phyloP scores from a whole-genome alignment of 2,113 vertebrate genomes.

The Takifugu flavidus region DNA sequence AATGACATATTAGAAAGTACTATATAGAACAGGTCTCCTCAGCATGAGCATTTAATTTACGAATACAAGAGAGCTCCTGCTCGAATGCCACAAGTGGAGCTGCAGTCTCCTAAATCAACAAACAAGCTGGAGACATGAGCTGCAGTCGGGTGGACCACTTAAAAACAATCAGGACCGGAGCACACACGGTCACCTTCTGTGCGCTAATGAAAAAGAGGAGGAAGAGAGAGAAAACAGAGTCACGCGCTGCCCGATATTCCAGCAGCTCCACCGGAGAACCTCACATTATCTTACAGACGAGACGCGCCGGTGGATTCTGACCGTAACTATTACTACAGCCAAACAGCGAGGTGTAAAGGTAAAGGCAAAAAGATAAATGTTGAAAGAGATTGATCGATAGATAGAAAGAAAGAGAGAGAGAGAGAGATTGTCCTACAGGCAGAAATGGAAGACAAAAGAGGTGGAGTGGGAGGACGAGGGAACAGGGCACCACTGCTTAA shows the following conservation, averaged over 20 bases:
- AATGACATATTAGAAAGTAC: constrained; percentile 26
- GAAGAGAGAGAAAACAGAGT: constrained; percentile 15
- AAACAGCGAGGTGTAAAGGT: constrained; percentile 35
- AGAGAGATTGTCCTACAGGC: constrained; percentile 53
- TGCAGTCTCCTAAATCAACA: constrained; percentile 22
- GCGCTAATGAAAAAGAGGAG: constrained; percentile 41
- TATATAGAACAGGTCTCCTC: constrained; percentile 21
- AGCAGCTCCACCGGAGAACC: constrained; percentile 38
- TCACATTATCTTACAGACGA: constrained; percentile 32
- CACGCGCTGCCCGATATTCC: constrained; percentile 42
- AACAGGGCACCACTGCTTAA: constrained; percentile 62
- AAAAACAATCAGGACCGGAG: constrained; percentile 48
- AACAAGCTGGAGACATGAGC: constrained; percentile 28
- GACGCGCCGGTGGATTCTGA: constrained; percentile 44
- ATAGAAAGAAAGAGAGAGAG: constrained; percentile 17
- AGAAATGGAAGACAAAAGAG: constrained; percentile 63
- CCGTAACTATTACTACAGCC: constrained; percentile 48
- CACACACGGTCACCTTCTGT: constrained; percentile 48
- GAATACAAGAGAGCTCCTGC: constrained; percentile 4
- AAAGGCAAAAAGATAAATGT: constrained; percentile 3
- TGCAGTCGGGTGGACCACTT: constrained; percentile 21
- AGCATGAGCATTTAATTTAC: constrained; percentile 6
- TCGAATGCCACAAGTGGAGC: constrained; percentile 4
- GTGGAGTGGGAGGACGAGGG: constrained; percentile 65
- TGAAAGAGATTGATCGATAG: constrained; percentile 21